phyloP scores from a whole-genome alignment of 2,797 vertebrate species.

The Gila robusta region DNA sequence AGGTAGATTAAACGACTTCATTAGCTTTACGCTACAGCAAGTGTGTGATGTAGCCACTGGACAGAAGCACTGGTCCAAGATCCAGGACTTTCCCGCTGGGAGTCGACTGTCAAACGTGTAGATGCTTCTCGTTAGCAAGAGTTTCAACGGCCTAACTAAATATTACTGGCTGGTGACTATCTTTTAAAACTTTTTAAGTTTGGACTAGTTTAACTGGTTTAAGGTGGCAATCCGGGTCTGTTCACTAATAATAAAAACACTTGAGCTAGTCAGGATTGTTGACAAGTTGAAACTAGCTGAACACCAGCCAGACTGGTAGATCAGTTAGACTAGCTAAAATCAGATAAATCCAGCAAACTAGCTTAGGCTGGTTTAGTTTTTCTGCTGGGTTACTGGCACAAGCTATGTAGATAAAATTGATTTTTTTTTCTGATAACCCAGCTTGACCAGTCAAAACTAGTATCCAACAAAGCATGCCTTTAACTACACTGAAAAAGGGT shows the following conservation, averaged over 20 bases:
- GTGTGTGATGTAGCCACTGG: conserved; percentile 64
- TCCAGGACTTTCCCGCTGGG: conserved; percentile 32
- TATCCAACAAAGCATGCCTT: too few relatives aligned
- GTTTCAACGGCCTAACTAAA: background rate
- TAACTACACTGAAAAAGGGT: background rate
- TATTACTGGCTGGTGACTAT: background rate
- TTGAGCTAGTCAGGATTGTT: background rate
- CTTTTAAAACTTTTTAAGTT: background rate
- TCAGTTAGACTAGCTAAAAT: too few relatives aligned
- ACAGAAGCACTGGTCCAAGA: conserved; percentile 39
- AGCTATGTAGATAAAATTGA: too few relatives aligned
- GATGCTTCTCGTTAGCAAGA: conserved; percentile 1
- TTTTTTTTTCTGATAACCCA: too few relatives aligned
- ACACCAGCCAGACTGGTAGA: too few relatives aligned
- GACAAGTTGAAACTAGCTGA: too few relatives aligned
- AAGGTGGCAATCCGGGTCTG: too few relatives aligned
- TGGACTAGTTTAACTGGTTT: background rate
- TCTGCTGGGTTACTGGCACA: too few relatives aligned
- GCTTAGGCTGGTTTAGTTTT: background rate
- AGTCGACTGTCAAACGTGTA: conserved; percentile 19
- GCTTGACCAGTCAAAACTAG: too few relatives aligned
- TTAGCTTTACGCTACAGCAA: conserved; percentile 68
- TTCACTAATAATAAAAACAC: background rate
- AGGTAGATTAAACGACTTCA: conserved; percentile 77
- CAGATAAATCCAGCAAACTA: background rate